phyloP scores from a whole-genome alignment of 2,888 invertebrate species.

The Sepiola atlantica region DNA sequence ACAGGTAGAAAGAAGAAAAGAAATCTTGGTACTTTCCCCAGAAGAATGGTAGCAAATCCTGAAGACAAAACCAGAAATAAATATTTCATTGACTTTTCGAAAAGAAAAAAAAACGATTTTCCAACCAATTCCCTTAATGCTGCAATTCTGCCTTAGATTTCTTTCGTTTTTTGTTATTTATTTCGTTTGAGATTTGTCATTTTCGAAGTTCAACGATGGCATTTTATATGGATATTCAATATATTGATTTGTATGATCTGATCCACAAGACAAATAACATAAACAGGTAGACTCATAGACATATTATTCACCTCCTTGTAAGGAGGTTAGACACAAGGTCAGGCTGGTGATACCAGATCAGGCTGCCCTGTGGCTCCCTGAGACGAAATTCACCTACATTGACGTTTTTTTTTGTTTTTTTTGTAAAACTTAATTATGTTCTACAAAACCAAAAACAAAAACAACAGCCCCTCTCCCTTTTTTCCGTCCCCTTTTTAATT shows the following conservation, averaged over 20 bases:
- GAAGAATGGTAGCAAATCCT: neutral
- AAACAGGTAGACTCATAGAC: no score
- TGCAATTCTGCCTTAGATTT: neutral
- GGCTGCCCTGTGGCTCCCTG: no score
- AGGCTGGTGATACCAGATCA: no score
- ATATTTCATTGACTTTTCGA: neutral
- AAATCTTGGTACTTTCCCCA: neutral
- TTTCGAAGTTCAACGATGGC: neutral
- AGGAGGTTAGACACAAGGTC: no score
- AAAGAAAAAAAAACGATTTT: neutral
- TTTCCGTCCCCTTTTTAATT: no score
- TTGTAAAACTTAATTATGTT: no score
- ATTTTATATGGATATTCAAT: neutral
- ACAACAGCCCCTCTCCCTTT: no score
- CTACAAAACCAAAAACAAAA: no score
- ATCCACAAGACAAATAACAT: neutral
- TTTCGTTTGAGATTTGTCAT: neutral
- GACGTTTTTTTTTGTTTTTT: no score
- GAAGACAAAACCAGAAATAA: neutral
- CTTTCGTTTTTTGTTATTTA: no score
- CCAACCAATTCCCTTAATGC: neutral
- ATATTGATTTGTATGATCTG: neutral
- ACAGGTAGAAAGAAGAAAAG: neutral
- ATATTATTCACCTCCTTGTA: no score
- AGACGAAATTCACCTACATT: no score